Percentiles rank a stretch among this genome's conserved stretches.
These are phyloP conservation scores for Pungitius pungitius DNA, from an alignment of 2,113 vertebrate genomes.

Conservation along the genomic window DNA sequence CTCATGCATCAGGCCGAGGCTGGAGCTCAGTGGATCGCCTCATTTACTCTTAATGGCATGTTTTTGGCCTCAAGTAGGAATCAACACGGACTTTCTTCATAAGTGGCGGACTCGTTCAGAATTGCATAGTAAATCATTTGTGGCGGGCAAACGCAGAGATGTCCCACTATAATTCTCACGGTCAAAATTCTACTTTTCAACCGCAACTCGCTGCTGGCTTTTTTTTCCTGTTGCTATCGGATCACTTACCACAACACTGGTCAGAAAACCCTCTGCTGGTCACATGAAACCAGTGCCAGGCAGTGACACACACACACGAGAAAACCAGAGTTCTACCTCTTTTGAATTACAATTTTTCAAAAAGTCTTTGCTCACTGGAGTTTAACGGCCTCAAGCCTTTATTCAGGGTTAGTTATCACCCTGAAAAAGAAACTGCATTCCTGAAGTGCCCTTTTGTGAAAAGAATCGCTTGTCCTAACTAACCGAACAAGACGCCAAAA, in stretches of 20 bases:
- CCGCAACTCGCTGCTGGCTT: not conserved
- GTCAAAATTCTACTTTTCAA: not conserved
- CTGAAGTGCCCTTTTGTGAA: no score
- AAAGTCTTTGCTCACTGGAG: no score
- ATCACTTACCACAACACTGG: not conserved
- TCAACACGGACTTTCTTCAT: not conserved
- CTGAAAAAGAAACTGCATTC: no score
- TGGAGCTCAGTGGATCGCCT: not conserved
- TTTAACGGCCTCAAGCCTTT: no score
- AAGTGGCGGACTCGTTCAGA: not conserved
- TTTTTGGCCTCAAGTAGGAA: not conserved
- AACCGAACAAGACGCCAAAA: no score
- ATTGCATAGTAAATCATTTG: no score
- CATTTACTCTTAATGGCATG: not conserved
- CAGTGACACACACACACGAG: conserved; percentile 18
- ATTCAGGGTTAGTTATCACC: no score
- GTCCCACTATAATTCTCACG: not conserved
- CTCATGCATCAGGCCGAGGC: not conserved
- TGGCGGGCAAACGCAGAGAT: not conserved
- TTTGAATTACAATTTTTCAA: not conserved
- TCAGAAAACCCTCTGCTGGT: conserved; percentile 7
- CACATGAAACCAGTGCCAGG: conserved; percentile 37
- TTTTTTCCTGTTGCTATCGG: not conserved
- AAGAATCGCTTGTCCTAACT: no score
- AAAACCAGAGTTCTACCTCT: not conserved